Evolutionary conservation across 2,797 vertebrate species (phyloP).

Genomic region (Manis javanica): DNA sequence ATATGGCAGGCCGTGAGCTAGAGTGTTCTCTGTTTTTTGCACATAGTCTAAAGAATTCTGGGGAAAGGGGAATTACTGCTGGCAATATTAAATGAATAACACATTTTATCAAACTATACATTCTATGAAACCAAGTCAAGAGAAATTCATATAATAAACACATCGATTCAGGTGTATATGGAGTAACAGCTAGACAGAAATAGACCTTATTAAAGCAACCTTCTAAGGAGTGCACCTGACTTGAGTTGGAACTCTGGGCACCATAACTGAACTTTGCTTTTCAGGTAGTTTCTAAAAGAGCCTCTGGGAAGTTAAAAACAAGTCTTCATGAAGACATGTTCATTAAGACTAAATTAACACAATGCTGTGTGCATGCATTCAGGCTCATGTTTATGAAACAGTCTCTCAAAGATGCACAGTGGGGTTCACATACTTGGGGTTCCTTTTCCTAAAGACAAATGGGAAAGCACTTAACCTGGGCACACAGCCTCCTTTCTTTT

Average conservation of each 20-base stretch:
- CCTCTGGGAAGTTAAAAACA: background rate
- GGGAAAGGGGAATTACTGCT: background rate
- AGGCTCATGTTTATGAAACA: background rate
- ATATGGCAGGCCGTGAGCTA: background rate
- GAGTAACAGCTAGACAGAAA: background rate
- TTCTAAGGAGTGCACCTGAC: background rate
- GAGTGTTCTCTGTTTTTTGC: background rate
- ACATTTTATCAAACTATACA: background rate
- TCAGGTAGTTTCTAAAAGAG: background rate
- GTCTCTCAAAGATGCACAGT: background rate
- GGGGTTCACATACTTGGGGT: background rate
- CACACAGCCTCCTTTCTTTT: background rate
- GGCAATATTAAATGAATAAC: background rate
- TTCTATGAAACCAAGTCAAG: background rate
- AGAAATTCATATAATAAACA: background rate
- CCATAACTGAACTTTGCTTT: background rate
- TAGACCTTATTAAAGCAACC: background rate
- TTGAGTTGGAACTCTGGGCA: background rate
- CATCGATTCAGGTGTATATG: background rate
- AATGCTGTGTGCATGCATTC: background rate
- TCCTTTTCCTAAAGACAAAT: background rate
- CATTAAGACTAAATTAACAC: background rate
- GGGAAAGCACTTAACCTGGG: background rate
- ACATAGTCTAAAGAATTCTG: background rate
- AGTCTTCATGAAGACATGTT: background rate